Conservation (phyloP, 1,140 invertebrate genomes). For the Brachionus calyciflorus region DNA sequence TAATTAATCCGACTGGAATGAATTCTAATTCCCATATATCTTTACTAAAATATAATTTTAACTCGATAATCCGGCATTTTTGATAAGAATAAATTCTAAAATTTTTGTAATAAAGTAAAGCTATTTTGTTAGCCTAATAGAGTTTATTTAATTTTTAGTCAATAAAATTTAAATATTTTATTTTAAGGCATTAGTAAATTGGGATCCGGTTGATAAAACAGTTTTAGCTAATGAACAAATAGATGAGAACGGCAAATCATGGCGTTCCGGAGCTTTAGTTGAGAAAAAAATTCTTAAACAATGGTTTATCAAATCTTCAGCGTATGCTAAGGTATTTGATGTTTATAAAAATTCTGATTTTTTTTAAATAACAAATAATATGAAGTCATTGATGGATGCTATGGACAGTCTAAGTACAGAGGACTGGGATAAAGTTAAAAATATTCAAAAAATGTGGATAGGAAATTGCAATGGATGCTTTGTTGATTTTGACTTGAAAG, state of each 20-base stretch:
- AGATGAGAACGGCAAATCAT: conserved; percentile 81
- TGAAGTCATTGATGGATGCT: conserved; percentile 33
- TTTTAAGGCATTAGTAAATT: conserved; percentile 80
- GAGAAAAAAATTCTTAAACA: conserved; percentile 83
- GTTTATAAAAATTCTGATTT: too few species aligned
- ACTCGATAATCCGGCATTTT: too few species aligned
- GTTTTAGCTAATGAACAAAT: conserved; percentile 97
- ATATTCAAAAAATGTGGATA: conserved; percentile 91
- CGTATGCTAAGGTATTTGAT: conserved; percentile 74
- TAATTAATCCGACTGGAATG: too few species aligned
- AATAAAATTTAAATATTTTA: too few species aligned
- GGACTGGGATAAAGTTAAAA: conserved; percentile 76
- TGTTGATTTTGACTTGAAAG: conserved; percentile 70
- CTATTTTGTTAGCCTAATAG: too few species aligned
- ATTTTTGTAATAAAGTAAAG: too few species aligned
- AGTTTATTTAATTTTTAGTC: too few species aligned
- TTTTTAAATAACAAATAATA: too few species aligned
- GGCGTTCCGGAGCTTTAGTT: conserved; percentile 92
- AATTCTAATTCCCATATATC: too few species aligned
- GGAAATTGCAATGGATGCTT: conserved; percentile 79
- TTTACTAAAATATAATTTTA: too few species aligned
- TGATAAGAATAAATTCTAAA: too few species aligned
- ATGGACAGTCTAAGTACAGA: conserved; percentile 52
- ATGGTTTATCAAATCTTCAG: conserved; percentile 90
- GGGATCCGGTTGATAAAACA: conserved; percentile 96